A percentile compares a stretch with the other conserved stretches of the same genome.
Conservation (phyloP, 2,113 vertebrate genomes). For the Apodemus sylvaticus region DNA sequence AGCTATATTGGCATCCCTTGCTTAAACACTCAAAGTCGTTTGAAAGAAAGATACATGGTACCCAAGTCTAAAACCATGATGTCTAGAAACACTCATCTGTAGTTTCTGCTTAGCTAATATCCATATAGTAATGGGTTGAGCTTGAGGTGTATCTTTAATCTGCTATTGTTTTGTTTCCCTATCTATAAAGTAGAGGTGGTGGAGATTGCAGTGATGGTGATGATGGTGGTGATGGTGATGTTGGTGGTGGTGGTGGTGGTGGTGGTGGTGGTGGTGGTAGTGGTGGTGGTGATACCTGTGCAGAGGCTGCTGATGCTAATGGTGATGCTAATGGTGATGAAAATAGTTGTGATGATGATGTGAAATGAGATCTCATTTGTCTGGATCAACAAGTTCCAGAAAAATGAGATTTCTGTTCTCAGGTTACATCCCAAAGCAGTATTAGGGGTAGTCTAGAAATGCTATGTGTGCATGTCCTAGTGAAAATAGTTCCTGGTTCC, state of each 20-base stretch:
- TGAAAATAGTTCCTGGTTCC: neutral
- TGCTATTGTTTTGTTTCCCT: neutral
- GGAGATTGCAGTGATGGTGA: neutral
- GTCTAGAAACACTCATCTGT: neutral
- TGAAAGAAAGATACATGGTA: neutral
- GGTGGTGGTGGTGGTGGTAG: too few species aligned
- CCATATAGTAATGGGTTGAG: neutral
- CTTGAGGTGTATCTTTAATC: neutral
- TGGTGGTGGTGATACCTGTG: neutral
- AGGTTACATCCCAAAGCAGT: neutral
- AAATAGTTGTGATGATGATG: neutral
- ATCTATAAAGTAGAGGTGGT: neutral
- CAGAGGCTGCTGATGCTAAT: neutral
- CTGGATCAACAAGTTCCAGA: neutral
- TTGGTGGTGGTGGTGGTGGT: neutral
- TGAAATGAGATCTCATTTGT: too few species aligned
- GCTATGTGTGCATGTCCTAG: neutral
- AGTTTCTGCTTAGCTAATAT: neutral
- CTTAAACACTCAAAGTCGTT: neutral
- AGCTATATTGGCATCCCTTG: neutral
- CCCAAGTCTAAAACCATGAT: neutral
- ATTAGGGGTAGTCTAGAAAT: neutral
- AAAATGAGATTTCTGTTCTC: neutral
- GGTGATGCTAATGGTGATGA: neutral
- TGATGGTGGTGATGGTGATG: neutral